These are phyloP conservation scores for Amphimedon queenslandica DNA, from an alignment of 37 sponge, comb jelly and placozoan genomes.

Conservation along the genomic window DNA sequence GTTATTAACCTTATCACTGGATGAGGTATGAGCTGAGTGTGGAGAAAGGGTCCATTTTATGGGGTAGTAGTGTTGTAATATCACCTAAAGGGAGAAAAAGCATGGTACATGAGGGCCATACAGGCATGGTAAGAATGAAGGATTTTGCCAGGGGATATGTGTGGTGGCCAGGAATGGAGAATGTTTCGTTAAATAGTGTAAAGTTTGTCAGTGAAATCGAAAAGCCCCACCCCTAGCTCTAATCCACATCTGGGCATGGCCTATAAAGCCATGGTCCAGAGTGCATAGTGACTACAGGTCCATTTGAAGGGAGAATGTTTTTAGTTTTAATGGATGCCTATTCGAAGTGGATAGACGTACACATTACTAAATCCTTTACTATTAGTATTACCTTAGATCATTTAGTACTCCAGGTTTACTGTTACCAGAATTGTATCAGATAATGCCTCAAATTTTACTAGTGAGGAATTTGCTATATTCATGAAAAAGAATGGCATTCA, in stretches of 20 bases:
- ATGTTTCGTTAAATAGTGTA: slow-evolving; percentile 19
- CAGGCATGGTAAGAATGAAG: slow-evolving; percentile 56
- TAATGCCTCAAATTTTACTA: slow-evolving; percentile 40
- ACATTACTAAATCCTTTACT: slow-evolving; percentile 5
- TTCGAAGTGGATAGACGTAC: slow-evolving; percentile 48
- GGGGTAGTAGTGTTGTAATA: too few species aligned
- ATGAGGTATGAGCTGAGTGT: too few species aligned
- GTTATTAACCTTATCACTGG: slow-evolving; percentile 19
- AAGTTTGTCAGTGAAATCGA: slow-evolving; percentile 16
- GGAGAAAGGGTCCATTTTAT: slow-evolving; percentile 23
- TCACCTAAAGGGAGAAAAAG: slow-evolving; percentile 44
- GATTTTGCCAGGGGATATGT: too few species aligned
- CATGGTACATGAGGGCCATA: slow-evolving; percentile 35
- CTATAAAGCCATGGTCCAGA: slow-evolving; percentile 38
- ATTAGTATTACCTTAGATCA: slow-evolving; percentile 18
- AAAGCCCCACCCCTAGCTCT: slow-evolving; percentile 20
- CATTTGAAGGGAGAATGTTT: slow-evolving; percentile 20
- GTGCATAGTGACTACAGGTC: slow-evolving; percentile 22
- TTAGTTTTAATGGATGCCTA: slow-evolving; percentile 34
- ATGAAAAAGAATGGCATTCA: slow-evolving; percentile 15
- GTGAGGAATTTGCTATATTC: slow-evolving; percentile 18
- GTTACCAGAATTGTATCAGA: slow-evolving; percentile 42
- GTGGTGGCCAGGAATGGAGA: slow-evolving; percentile 56
- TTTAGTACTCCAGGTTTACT: too few species aligned
- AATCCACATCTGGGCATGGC: slow-evolving; percentile 43